A percentile compares a stretch with the other conserved stretches of the same genome.
Conservation (phyloP, 23 tunicate species). For the Trididemnum miniatum region DNA sequence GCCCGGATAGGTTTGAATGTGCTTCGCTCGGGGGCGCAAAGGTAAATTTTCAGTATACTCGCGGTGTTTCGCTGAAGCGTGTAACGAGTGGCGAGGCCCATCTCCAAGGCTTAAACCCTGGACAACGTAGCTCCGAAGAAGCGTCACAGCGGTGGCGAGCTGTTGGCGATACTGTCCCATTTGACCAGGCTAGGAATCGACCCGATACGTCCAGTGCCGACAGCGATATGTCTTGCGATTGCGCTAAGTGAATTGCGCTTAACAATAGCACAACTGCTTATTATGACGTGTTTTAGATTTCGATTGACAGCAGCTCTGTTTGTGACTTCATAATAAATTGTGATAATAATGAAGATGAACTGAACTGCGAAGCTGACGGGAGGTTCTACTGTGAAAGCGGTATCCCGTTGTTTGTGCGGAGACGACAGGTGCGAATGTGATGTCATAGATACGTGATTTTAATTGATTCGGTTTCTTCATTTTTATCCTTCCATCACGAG, state of each 20-base stretch:
- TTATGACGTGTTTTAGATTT: too few species aligned
- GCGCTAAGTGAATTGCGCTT: too few species aligned
- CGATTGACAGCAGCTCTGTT: constrained; percentile 28
- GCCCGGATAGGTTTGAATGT: constrained; percentile 17
- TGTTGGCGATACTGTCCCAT: too few species aligned
- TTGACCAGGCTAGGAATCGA: too few species aligned
- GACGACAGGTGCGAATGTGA: not conserved
- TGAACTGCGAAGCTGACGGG: constrained; percentile 64
- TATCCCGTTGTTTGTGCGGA: constrained; percentile 42
- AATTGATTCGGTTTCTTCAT: too few species aligned
- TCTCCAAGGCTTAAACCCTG: not conserved
- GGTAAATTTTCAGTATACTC: constrained; percentile 1
- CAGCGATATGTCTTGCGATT: not conserved
- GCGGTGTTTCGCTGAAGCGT: too few species aligned
- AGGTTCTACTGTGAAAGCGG: constrained; percentile 67
- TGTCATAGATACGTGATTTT: too few species aligned
- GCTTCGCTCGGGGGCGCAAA: not conserved
- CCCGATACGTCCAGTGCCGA: not conserved
- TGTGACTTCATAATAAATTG: constrained; percentile 78
- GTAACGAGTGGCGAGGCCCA: too few species aligned
- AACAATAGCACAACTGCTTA: too few species aligned
- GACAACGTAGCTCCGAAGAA: too few species aligned
- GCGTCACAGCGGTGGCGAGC: too few species aligned
- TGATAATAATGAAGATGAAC: constrained; percentile 72
- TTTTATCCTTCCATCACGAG: too few species aligned